phyloP scores from a whole-genome alignment of 2,888 invertebrate genomes.

The Mesorhabditis spiculigera region DNA sequence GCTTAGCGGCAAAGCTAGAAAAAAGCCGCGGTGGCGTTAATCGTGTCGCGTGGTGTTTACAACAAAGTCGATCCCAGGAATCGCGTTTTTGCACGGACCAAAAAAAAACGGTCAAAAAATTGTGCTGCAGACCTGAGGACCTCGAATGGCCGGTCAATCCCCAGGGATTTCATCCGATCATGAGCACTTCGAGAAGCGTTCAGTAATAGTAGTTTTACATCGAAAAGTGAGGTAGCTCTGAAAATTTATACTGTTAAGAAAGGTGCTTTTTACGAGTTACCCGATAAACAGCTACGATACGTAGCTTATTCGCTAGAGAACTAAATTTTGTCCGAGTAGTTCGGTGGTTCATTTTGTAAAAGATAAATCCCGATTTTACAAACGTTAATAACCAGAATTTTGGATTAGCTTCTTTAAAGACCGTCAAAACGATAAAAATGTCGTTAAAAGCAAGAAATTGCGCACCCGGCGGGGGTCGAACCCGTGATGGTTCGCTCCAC shows the following conservation, averaged over 20 bases:
- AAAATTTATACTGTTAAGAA: neutral
- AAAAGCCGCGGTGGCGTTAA: neutral
- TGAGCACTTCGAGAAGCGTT: neutral
- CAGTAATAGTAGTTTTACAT: conserved; percentile 3
- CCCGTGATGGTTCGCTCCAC: no score
- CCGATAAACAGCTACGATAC: neutral
- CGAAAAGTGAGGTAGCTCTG: neutral
- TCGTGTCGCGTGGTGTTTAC: neutral
- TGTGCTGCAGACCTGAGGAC: neutral
- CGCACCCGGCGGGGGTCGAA: no score
- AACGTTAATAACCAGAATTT: no score
- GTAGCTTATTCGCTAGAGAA: no score
- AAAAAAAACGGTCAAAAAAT: neutral
- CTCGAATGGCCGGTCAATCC: conserved; percentile 4
- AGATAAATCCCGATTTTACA: no score
- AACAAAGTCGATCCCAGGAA: no score
- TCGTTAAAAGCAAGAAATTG: no score
- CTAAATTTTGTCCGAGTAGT: no score
- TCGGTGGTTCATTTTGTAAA: no score
- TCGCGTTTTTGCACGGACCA: no score
- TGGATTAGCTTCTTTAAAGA: no score
- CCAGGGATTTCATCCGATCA: neutral
- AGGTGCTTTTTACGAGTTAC: neutral
- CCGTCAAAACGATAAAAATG: no score
- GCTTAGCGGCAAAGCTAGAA: conserved; percentile 3